Evolutionary conservation across 1,140 invertebrate genomes (phyloP), one percentile per base, ranked within the genome.

Genomic region (Bombus sibiricus): DNA sequence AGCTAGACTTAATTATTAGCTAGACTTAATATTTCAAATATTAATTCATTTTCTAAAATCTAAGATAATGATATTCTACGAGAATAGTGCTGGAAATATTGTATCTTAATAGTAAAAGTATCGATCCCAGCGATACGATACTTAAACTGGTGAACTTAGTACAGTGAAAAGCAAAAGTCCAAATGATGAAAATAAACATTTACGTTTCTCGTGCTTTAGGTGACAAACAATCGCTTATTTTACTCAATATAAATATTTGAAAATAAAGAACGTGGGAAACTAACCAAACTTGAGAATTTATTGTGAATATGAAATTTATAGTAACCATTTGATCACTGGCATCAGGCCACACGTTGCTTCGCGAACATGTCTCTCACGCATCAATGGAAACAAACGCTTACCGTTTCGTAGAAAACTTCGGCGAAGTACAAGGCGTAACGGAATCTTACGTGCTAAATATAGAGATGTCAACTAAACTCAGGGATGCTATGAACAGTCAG

Each of bases 391-490:
- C 75, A 32, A 78, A 78, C 41, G 28, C 53, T 76, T n/a, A 39
- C 53, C 13, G 53, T 10, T 62, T 78, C 53, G 25, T 37, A 64
- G 75, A 64, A 78, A 78, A 62, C 59, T 78, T 78, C 64, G 75
- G 28, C 75, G 6, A 78, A 43, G 28, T 18, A 37, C 75, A 39
- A 64, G 15, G 32, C 59, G 59, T 78, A 78, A 64, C 75, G 75
- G 75, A 78, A 64, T 78, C 75, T 77, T 34, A 64, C 28, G 59
- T 32, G 75, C 75, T 78, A 78, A 78, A 64, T 78, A 78, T 78
- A 64, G 75, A 78, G 75, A 64, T 78, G 75, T 78, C 75, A 78
- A 78, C 57, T 41, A 66, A 78, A 64, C 57, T 41, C 32, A 34
- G 37, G 6, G 75, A 62, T 39, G 37, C 2, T 75, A 43, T 25